Evolutionary conservation across 1,140 invertebrate species (phyloP).

Genomic region (Amphibalanus amphitrite): DNA sequence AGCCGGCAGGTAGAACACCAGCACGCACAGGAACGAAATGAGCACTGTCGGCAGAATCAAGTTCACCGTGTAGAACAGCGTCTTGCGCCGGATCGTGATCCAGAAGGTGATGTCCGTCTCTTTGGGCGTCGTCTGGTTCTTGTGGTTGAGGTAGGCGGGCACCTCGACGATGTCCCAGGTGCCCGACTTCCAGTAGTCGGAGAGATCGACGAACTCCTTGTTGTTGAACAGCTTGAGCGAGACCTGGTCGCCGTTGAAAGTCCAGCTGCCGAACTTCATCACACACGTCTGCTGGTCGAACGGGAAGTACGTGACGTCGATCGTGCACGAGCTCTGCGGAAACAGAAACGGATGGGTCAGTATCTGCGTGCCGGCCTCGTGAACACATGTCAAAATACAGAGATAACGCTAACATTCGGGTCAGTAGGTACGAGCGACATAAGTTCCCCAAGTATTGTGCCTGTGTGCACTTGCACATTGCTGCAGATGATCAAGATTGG

Average conservation of each 20-base stretch:
- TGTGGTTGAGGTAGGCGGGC: conserved; percentile 32
- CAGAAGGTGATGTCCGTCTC: conserved; percentile 94
- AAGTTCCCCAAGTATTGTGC: too few species aligned
- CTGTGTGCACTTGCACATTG: too few species aligned
- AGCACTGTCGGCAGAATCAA: conserved; percentile 95
- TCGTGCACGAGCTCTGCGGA: conserved; percentile 96
- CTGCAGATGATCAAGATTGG: too few species aligned
- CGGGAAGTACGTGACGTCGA: conserved; percentile 98
- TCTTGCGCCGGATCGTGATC: conserved; percentile 91
- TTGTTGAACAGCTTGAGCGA: conserved; percentile 83
- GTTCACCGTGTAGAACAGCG: conserved; percentile 98
- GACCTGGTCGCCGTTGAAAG: conserved; percentile 94
- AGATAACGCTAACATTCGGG: too few species aligned
- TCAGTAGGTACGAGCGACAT: too few species aligned
- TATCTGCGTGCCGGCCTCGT: too few species aligned
- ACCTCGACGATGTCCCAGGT: conserved; percentile 97
- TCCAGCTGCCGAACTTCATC: conserved; percentile 99
- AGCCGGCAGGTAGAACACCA: conserved; percentile 94
- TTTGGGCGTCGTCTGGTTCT: conserved; percentile 46
- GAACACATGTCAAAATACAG: too few species aligned
- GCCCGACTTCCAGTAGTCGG: conserved; percentile 94
- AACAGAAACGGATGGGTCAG: not conserved
- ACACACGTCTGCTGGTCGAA: conserved; percentile 98
- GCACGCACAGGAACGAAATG: conserved; percentile 94
- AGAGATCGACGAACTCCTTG: conserved; percentile 86